Conservation (phyloP, 2,888 invertebrate species). For the Teleogryllus oceanicus region DNA sequence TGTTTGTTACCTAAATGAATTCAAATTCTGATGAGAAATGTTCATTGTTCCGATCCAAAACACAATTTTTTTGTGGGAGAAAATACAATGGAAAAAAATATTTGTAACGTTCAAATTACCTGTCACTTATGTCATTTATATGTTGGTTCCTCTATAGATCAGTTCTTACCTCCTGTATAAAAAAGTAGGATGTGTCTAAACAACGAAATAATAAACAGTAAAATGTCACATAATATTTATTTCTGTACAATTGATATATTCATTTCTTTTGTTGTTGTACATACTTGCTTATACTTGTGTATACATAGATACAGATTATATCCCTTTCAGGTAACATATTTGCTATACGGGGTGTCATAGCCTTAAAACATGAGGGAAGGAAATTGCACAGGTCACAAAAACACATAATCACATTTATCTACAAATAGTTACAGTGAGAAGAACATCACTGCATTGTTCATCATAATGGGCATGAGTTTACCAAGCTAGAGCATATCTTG, state of each 20-base stretch:
- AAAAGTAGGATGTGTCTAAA: no score
- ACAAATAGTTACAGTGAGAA: background rate
- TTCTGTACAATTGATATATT: slow-evolving; percentile 12
- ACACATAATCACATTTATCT: background rate
- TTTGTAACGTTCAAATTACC: no score
- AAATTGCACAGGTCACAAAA: background rate
- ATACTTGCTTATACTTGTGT: background rate
- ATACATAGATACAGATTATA: background rate
- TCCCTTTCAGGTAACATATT: background rate
- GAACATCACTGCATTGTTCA: background rate
- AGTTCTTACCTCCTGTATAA: no score
- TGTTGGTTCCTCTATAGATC: no score
- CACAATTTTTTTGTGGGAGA: no score
- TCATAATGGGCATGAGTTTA: slow-evolving; percentile 2
- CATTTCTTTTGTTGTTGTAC: background rate
- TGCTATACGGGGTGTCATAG: background rate
- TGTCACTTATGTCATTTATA: no score
- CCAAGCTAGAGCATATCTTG: background rate
- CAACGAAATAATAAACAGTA: no score
- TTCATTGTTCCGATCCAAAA: no score
- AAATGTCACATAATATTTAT: background rate
- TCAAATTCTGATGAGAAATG: no score
- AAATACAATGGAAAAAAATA: no score
- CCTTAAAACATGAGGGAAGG: background rate
- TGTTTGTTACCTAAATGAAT: no score